Percentiles rank a stretch among this genome's conserved stretches.
Evolutionary conservation across 2,888 invertebrate genomes (phyloP).

Genomic region (Volucella inanis): DNA sequence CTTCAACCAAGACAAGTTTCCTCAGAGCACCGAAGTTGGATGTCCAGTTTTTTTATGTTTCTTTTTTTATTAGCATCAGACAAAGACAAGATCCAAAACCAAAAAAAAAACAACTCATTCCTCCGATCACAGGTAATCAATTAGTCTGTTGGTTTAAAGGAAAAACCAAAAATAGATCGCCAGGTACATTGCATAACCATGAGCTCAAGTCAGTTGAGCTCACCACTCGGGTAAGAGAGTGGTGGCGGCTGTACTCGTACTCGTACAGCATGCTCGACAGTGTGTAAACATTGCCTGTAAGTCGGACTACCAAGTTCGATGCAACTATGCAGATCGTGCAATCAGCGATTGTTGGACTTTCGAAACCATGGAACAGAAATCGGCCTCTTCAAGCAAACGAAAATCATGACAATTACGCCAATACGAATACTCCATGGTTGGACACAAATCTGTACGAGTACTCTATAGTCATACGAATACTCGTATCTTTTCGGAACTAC

Average conservation of each 20-base stretch:
- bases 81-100: neutral
- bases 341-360: conserved; percentile 33
- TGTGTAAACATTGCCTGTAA: conserved; percentile 23
- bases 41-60: conserved; percentile 34
- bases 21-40: conserved; percentile 10
- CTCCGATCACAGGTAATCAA: conserved; percentile 65
- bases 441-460: conserved; percentile 10
- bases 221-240: conserved; percentile 3
- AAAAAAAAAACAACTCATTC: conserved; percentile 30
- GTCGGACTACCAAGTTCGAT: conserved; percentile 39
- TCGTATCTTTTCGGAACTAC: conserved; percentile 4
- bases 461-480: too few relatives aligned
- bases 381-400: neutral
- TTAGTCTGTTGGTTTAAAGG: conserved; percentile 67
- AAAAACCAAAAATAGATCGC: conserved; percentile 70
- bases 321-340: conserved; percentile 33
- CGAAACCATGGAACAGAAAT: conserved; percentile 26
- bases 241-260: too few relatives aligned
- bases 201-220: conserved; percentile 20
- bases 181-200: conserved; percentile 59
- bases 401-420: conserved; percentile 24
- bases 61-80: too few relatives aligned
- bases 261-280: neutral
- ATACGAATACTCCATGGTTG: neutral
- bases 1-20: conserved; percentile 33